phyloP scores from a whole-genome alignment of 1,140 invertebrate species.

The Sinella curviseta region DNA sequence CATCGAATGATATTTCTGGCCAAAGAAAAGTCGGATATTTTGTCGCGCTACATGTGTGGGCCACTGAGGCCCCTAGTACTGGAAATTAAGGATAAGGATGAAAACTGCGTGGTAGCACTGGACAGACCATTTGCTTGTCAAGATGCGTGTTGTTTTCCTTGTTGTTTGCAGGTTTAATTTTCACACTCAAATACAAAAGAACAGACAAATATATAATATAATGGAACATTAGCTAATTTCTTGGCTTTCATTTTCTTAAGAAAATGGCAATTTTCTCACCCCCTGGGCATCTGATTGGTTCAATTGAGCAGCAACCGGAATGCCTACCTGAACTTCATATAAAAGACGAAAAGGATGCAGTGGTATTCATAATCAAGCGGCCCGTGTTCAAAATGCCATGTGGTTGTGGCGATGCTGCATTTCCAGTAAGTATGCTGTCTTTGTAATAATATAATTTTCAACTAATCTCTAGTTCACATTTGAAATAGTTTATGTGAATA shows the following conservation, averaged over 20 bases:
- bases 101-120: not conserved
- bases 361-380: not conserved
- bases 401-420: constrained; percentile 4
- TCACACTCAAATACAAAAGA: too few species aligned
- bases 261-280: constrained; percentile 19
- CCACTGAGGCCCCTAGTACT: not conserved
- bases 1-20: not conserved
- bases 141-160: not conserved
- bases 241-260: not conserved
- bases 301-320: not conserved
- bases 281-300: constrained; percentile 6
- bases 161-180: constrained; percentile 1
- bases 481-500: too few species aligned
- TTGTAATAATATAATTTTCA: not conserved
- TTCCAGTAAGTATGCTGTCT: not conserved
- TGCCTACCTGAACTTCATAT: constrained; percentile 13
- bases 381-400: not conserved
- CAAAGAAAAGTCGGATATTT: not conserved
- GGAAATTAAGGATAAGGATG: not conserved
- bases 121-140: constrained; percentile 12
- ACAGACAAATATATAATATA: too few species aligned
- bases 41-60: not conserved
- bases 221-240: not conserved
- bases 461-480: too few species aligned
- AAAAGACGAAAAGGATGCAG: not conserved